Evolutionary conservation across 1,140 invertebrate species (phyloP), one percentile per base, ranked within the genome.

Genomic region (Drosophila erecta): DNA sequence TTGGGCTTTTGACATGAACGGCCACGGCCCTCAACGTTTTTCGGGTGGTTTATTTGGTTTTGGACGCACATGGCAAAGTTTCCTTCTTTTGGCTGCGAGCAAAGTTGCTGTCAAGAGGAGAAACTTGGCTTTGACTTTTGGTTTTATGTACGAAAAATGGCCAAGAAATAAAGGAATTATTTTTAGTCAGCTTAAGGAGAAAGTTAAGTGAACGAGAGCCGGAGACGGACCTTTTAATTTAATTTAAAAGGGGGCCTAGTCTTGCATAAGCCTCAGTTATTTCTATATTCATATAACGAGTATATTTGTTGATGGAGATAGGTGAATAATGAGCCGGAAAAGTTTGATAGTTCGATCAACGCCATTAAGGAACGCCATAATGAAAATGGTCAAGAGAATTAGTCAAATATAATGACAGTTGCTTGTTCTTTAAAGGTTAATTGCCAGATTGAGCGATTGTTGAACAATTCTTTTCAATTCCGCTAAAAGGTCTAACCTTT

Each of bases 81-180:
- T 53, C 6, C 38, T 30, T n/a, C 30, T 35, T 53, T 22, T 66
- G 44, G 30, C 38, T 6, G 27, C 15, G 14, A 50, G 46, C 44
- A 72, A 72, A 72, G 65, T 72, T 72, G 53, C 38, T 71, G 65
- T 67, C 64, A 70, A 58, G 66, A 40, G 22, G 38, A 40, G 22
- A 50, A 70, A 71, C 69, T 71, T 72, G 65, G 69, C 69, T 72
- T 71, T 72, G 66, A 71, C 65, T 72, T 72, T 72, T 24, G 44
- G 67, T 49, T 57, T 69, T 40, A 20, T 69, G 51, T 35, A 38
- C 65, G 51, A 58, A 44, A 71, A 58, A 50, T 20, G 35, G 38
- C 11, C 30, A 46, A 11, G 54, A 50, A 65, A 33, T 27, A 43
- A 37, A n/a, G 47, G 30, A 50, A 71, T 50, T 71, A 59, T 59